Evolutionary conservation across 2,888 invertebrate genomes (phyloP).

Genomic region (Tachina grossa): DNA sequence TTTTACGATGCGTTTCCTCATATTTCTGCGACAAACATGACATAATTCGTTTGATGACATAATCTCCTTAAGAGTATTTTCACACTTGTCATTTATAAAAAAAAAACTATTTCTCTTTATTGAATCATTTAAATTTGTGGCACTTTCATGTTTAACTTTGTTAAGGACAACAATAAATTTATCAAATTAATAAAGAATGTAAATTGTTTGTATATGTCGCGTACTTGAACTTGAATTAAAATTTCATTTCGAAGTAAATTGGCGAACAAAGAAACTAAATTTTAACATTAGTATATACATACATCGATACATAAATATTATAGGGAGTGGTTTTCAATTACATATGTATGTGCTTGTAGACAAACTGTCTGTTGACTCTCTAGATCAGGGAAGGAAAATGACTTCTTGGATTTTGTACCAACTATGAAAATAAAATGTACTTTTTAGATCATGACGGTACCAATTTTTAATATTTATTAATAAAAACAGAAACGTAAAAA

Average conservation of each 20-base stretch:
- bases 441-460: too few species aligned
- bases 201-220: conserved; percentile 12
- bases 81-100: conserved; percentile 11
- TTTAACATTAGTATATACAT: neutral
- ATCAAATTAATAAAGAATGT: conserved; percentile 16
- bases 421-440: too few species aligned
- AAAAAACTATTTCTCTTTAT: neutral
- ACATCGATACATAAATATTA: too few species aligned
- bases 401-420: too few species aligned
- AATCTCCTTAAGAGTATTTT: conserved; percentile 9
- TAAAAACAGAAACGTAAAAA: too few species aligned
- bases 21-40: conserved; percentile 4
- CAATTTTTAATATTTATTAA: too few species aligned
- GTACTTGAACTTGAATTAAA: conserved; percentile 62
- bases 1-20: neutral
- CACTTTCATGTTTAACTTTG: conserved; percentile 29
- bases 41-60: conserved; percentile 53
- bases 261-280: neutral
- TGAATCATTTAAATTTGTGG: conserved; percentile 21
- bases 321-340: conserved; percentile 13
- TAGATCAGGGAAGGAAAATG: too few species aligned
- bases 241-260: conserved; percentile 1
- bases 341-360: neutral
- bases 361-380: neutral
- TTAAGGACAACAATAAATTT: conserved; percentile 20